A percentile compares a stretch with the other conserved stretches of the same genome.
Conservation (phyloP, 2,888 invertebrate species). For the Melikaiella ostensackeni region DNA sequence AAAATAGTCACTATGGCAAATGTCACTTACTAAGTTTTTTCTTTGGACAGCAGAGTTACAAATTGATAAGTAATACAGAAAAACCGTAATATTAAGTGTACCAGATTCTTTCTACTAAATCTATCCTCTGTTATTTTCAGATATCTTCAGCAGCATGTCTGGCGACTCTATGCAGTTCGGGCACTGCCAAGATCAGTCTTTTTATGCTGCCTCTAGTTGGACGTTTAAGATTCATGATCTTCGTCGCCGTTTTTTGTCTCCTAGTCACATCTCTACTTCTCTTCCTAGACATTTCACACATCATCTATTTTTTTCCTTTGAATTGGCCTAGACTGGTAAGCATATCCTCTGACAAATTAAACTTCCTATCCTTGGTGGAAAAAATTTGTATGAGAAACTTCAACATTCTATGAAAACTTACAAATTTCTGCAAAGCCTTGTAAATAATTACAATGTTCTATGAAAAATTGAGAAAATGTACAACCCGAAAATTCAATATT, state of each 20-base stretch:
- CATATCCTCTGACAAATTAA: conserved; percentile 52
- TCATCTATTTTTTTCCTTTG: conserved; percentile 87
- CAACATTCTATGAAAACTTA: no score
- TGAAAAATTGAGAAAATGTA: no score
- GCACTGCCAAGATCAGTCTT: conserved; percentile 86
- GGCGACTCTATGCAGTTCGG: conserved; percentile 86
- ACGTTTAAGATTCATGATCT: conserved; percentile 87
- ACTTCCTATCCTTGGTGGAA: neutral
- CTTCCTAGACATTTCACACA: conserved; percentile 88
- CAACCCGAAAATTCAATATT: no score
- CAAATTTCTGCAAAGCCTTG: no score
- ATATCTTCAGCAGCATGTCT: conserved; percentile 86
- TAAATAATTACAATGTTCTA: no score
- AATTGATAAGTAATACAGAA: neutral
- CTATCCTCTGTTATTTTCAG: conserved; percentile 74
- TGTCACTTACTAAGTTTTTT: no score
- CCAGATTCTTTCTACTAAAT: no score
- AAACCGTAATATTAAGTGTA: neutral
- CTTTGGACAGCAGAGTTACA: no score
- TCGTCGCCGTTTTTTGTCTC: conserved; percentile 86
- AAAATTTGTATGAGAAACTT: no score
- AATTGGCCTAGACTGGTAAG: conserved; percentile 89
- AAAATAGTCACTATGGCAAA: no score
- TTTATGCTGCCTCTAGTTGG: conserved; percentile 88
- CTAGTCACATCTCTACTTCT: conserved; percentile 86